phyloP scores from a whole-genome alignment of 2,113 vertebrate species.

The Ophiodon elongatus region DNA sequence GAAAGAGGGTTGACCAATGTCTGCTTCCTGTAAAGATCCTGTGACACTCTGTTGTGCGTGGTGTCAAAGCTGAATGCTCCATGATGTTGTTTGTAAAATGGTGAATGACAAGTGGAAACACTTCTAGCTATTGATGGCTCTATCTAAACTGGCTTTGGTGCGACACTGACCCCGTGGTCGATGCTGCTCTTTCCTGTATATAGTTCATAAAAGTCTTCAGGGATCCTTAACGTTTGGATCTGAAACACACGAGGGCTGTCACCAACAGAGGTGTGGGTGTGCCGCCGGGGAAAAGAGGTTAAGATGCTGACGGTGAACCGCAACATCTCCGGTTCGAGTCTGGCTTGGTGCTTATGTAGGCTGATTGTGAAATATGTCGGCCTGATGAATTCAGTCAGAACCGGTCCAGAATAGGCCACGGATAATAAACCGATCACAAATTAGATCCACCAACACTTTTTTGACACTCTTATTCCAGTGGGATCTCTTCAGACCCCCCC shows the following conservation, averaged over 20 bases:
- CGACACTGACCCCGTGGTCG: not conserved
- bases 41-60: not conserved
- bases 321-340: too few relatives aligned
- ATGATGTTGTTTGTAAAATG: not conserved
- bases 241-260: too few relatives aligned
- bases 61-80: not conserved
- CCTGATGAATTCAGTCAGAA: too few relatives aligned
- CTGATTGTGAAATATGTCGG: too few relatives aligned
- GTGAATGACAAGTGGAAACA: not conserved
- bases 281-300: too few relatives aligned
- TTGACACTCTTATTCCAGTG: too few relatives aligned
- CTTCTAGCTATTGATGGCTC: not conserved
- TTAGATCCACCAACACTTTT: too few relatives aligned
- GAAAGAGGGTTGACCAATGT: not conserved
- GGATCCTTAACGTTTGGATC: too few relatives aligned
- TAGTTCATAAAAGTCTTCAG: not conserved
- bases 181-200: not conserved
- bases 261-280: too few relatives aligned
- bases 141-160: not conserved
- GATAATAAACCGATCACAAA: not conserved
- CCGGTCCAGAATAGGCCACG: too few relatives aligned
- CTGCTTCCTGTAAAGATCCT: not conserved
- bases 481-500: too few relatives aligned
- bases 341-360: not conserved
- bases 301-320: too few relatives aligned